Conservation (phyloP, 2,797 vertebrate genomes). For the Lepus townsendii region DNA sequence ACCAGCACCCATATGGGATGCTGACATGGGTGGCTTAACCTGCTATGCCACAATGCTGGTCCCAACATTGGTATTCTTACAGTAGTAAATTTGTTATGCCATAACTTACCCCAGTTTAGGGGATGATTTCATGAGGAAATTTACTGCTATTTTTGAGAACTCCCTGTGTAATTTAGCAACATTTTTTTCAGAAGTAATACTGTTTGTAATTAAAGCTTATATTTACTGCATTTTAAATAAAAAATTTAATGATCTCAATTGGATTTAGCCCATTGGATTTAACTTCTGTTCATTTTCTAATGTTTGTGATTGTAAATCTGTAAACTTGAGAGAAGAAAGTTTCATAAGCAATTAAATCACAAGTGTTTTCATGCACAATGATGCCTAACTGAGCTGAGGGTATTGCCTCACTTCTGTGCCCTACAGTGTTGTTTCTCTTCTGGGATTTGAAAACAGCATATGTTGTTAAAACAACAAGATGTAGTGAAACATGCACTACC, state of each 20-base stretch:
- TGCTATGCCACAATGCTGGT: too few species aligned
- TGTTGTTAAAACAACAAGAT: constrained; percentile 68
- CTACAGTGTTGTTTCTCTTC: background rate
- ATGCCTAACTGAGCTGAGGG: background rate
- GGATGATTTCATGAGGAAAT: constrained; percentile 9
- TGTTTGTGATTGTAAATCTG: constrained; percentile 45
- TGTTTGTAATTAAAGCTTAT: background rate
- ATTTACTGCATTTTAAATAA: constrained; percentile 43
- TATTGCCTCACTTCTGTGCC: background rate
- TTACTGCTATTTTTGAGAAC: background rate
- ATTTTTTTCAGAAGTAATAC: background rate
- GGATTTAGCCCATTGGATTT: background rate
- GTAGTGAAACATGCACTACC: constrained; percentile 42
- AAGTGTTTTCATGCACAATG: background rate
- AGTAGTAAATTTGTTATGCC: background rate
- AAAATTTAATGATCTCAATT: constrained; percentile 39
- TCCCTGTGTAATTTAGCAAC: background rate
- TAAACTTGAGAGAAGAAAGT: constrained; percentile 11
- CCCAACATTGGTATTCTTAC: background rate
- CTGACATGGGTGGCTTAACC: too few species aligned
- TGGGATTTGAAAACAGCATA: constrained; percentile 55
- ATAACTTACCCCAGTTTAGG: background rate
- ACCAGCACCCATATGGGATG: too few species aligned
- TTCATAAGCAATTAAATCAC: background rate
- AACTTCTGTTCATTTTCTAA: constrained; percentile 36